phyloP scores from a whole-genome alignment of 2,888 invertebrate species.

The Eupithecia tripunctaria region DNA sequence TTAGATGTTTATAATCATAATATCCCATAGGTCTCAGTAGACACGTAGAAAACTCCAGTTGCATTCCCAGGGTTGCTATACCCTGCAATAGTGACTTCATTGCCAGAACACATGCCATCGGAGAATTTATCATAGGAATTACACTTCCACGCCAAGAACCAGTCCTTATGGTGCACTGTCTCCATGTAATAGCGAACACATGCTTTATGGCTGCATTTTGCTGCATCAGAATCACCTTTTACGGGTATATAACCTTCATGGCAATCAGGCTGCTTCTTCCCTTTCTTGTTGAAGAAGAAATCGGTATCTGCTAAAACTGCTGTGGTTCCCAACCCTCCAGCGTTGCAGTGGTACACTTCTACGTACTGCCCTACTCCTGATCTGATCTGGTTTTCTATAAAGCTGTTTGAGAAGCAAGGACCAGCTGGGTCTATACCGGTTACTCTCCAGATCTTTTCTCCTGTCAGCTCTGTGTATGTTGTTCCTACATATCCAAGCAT shows the following conservation, averaged over 20 bases:
- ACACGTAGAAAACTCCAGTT: conserved; percentile 74
- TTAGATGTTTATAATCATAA: neutral
- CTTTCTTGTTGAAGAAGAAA: conserved; percentile 85
- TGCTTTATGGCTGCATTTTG: conserved; percentile 76
- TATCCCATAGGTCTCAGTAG: conserved; percentile 64
- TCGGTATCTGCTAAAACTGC: conserved; percentile 83
- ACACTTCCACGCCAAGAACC: conserved; percentile 72
- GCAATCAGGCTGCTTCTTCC: conserved; percentile 83
- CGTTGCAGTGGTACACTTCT: conserved; percentile 86
- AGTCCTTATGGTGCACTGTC: conserved; percentile 64
- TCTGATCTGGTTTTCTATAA: conserved; percentile 76
- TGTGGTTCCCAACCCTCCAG: conserved; percentile 80
- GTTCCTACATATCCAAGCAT: conserved; percentile 69
- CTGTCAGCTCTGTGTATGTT: conserved; percentile 61
- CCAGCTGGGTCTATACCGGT: conserved; percentile 79
- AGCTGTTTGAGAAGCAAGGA: conserved; percentile 75
- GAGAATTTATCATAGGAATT: conserved; percentile 66
- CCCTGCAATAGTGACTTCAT: conserved; percentile 72
- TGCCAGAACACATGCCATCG: conserved; percentile 66
- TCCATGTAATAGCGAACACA: conserved; percentile 70
- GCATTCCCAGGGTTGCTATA: conserved; percentile 76
- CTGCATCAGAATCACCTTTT: conserved; percentile 69
- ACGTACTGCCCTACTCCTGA: conserved; percentile 84
- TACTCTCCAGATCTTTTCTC: conserved; percentile 68
- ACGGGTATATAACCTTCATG: conserved; percentile 66